Percentiles rank a stretch among this genome's conserved stretches.
These are phyloP conservation scores for Neoarius graeffei DNA, from an alignment of 2,113 vertebrate genomes.

Conservation along the genomic window DNA sequence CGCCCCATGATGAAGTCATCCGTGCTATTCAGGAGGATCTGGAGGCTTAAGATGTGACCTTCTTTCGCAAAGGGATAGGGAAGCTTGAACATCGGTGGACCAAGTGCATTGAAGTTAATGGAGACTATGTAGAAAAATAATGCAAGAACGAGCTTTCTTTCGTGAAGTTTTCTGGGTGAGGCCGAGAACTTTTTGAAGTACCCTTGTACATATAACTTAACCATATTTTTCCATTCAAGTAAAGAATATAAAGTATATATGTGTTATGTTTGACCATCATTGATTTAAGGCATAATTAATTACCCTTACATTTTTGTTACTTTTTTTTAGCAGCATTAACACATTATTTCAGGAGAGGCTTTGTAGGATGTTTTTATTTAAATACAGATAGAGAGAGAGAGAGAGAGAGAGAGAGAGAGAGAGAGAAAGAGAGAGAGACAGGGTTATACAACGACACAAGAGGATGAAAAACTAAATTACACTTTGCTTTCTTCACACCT, in stretches of 20 bases:
- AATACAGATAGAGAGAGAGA: slow-evolving; percentile 47
- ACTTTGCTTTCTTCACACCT: slow-evolving; percentile 60
- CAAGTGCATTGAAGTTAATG: too few species aligned
- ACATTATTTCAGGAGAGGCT: background rate
- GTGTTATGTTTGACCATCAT: too few species aligned
- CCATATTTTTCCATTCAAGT: background rate
- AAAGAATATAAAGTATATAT: background rate
- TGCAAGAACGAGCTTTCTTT: too few species aligned
- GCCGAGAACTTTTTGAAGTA: too few species aligned
- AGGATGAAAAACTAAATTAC: slow-evolving; percentile 66
- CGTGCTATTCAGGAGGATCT: too few species aligned
- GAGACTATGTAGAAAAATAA: too few species aligned
- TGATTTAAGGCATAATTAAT: background rate
- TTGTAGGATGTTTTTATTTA: slow-evolving; percentile 68
- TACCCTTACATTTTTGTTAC: background rate
- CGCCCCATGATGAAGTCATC: too few species aligned
- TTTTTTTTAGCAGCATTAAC: background rate
- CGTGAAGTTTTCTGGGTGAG: too few species aligned
- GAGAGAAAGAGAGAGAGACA: slow-evolving; percentile 32
- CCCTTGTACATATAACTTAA: background rate
- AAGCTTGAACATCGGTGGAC: too few species aligned
- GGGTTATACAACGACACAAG: slow-evolving; percentile 65
- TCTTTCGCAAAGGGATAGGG: too few species aligned
- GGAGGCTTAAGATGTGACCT: too few species aligned
- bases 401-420: background rate